phyloP scores from a whole-genome alignment of 1,140 invertebrate species.

The Heliothis subflexa region DNA sequence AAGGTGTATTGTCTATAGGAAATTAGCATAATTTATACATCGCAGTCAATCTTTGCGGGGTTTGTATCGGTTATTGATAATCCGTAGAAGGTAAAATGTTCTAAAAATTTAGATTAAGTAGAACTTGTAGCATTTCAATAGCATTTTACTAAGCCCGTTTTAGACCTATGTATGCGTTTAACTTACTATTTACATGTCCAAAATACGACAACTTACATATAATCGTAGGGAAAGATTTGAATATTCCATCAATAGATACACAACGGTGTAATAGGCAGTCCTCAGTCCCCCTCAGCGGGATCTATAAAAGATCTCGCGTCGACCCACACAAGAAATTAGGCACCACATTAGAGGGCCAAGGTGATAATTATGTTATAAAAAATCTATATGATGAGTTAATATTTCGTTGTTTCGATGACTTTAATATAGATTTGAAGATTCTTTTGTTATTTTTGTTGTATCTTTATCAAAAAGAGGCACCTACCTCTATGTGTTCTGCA shows the following conservation, averaged over 20 bases:
- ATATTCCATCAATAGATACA: conserved; percentile 45
- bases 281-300: conserved; percentile 58
- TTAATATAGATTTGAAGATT: conserved; percentile 61
- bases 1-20: conserved; percentile 19
- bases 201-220: background rate
- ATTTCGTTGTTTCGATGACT: conserved; percentile 74
- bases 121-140: no score
- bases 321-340: conserved; percentile 83
- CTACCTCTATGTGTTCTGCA: no score
- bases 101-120: conserved; percentile 22
- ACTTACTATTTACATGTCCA: no score
- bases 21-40: conserved; percentile 34
- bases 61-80: conserved; percentile 28
- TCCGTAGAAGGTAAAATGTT: conserved; percentile 16
- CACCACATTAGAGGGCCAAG: conserved; percentile 80
- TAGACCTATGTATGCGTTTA: no score
- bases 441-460: conserved; percentile 21
- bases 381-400: conserved; percentile 78
- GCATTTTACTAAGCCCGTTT: no score
- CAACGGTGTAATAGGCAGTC: conserved; percentile 65
- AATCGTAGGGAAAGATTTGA: background rate
- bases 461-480: background rate
- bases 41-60: conserved; percentile 6
- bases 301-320: conserved; percentile 76
- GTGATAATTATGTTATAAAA: conserved; percentile 85